Evolutionary conservation across 2,888 invertebrate species (phyloP).

Genomic region (Eupithecia centaureata): DNA sequence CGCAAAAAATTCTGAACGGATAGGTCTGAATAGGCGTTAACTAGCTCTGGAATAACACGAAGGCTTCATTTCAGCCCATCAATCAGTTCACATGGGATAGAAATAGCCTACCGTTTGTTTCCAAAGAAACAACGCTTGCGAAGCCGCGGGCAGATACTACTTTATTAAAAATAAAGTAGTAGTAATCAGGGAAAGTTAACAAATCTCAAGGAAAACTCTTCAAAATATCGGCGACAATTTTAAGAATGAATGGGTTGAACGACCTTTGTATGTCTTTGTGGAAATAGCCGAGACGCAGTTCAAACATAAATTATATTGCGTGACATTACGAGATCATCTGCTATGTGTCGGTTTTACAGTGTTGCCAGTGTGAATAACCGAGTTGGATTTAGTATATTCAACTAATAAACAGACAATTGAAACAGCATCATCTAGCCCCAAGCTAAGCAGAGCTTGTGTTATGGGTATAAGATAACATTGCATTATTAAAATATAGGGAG

Average conservation of each 20-base stretch:
- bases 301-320: slow-evolving; percentile 52
- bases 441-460: too few species aligned
- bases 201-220: neutral
- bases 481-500: too few species aligned
- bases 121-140: too few species aligned
- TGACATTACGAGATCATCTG: slow-evolving; percentile 46
- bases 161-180: too few species aligned
- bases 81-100: too few species aligned
- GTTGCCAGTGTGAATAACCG: slow-evolving; percentile 16
- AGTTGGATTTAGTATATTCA: neutral
- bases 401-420: neutral
- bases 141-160: too few species aligned
- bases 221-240: slow-evolving; percentile 32
- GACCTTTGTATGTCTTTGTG: slow-evolving; percentile 52
- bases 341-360: slow-evolving; percentile 25
- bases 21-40: too few species aligned
- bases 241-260: slow-evolving; percentile 61
- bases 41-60: too few species aligned
- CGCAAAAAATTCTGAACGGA: too few species aligned
- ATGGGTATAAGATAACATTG: too few species aligned
- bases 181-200: slow-evolving; percentile 2
- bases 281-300: slow-evolving; percentile 47
- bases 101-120: too few species aligned
- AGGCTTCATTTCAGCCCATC: too few species aligned
- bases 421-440: neutral